These are phyloP conservation scores for Montipora cactus DNA, from an alignment of 64 coral and sea anemone genomes.

Conservation along the genomic window DNA sequence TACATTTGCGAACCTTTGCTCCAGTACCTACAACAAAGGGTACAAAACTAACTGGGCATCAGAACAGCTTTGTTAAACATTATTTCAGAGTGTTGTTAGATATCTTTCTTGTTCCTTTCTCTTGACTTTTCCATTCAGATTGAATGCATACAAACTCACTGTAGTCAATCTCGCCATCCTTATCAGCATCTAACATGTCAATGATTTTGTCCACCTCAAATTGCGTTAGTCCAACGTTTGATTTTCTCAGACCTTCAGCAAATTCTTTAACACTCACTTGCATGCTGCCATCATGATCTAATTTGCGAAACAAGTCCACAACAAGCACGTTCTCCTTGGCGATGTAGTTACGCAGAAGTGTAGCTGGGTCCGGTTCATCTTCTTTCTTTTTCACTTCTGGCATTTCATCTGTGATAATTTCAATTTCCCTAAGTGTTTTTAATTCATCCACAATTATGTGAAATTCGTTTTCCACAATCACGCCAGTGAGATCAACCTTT, in stretches of 20 bases:
- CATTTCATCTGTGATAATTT: slow-evolving; percentile 66
- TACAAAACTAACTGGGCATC: too few species aligned
- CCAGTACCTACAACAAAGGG: too few species aligned
- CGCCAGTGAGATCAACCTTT: slow-evolving; percentile 78
- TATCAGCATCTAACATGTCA: slow-evolving; percentile 78
- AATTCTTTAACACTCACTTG: slow-evolving; percentile 93
- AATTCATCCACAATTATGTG: slow-evolving; percentile 55
- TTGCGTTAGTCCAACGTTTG: slow-evolving; percentile 83
- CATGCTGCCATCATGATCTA: slow-evolving; percentile 92
- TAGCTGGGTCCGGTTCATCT: slow-evolving; percentile 80
- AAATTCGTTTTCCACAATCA: slow-evolving; percentile 71
- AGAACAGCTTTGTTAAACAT: too few species aligned
- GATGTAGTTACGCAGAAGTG: slow-evolving; percentile 84
- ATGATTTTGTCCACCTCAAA: slow-evolving; percentile 89
- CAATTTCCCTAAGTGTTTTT: slow-evolving; percentile 56
- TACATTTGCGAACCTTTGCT: too few species aligned
- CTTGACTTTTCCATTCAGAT: slow-evolving; percentile 74
- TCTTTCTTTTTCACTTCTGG: slow-evolving; percentile 45
- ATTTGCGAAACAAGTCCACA: slow-evolving; percentile 79
- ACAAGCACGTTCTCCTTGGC: slow-evolving; percentile 84
- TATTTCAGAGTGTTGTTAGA: slow-evolving; percentile 13
- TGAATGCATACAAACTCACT: slow-evolving; percentile 96
- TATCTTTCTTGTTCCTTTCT: slow-evolving; percentile 49
- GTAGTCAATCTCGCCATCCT: slow-evolving; percentile 93
- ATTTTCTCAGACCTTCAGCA: slow-evolving; percentile 83